Evolutionary conservation across 2,888 invertebrate species (phyloP).

Genomic region (Mythimna ferrago): DNA sequence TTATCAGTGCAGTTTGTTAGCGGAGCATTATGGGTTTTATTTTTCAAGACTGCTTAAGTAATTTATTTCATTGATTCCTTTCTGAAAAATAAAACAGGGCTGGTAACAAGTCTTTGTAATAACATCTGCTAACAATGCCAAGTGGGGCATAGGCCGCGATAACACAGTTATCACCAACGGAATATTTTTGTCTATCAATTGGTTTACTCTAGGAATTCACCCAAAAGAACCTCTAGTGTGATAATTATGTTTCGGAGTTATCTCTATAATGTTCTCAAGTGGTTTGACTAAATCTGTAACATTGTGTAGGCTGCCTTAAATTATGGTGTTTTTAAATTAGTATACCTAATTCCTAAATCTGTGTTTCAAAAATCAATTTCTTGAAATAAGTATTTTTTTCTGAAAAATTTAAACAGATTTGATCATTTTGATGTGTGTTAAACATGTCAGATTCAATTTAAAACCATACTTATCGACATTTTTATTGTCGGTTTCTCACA

Average conservation of each 20-base stretch:
- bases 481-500: neutral
- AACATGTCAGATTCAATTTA: neutral
- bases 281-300: neutral
- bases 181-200: slow-evolving; percentile 18
- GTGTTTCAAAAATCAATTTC: neutral
- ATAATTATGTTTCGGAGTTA: neutral
- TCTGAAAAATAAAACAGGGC: neutral
- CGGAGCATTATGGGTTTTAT: too few relatives aligned
- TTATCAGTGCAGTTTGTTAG: too few relatives aligned
- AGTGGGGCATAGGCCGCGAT: slow-evolving; percentile 16
- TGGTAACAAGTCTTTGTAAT: neutral
- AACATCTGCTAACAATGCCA: neutral
- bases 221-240: slow-evolving; percentile 35
- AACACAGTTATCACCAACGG: slow-evolving; percentile 31
- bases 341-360: neutral
- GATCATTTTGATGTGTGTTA: neutral
- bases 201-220: slow-evolving; percentile 25
- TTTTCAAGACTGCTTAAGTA: too few relatives aligned
- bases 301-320: neutral
- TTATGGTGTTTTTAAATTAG: too few relatives aligned
- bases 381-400: neutral
- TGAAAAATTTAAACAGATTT: neutral
- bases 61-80: neutral
- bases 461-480: slow-evolving; percentile 2
- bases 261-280: neutral